Base-by-base conservation (phyloP, 2,113 vertebrate species). In the Lepidothrix coronata region DNA sequence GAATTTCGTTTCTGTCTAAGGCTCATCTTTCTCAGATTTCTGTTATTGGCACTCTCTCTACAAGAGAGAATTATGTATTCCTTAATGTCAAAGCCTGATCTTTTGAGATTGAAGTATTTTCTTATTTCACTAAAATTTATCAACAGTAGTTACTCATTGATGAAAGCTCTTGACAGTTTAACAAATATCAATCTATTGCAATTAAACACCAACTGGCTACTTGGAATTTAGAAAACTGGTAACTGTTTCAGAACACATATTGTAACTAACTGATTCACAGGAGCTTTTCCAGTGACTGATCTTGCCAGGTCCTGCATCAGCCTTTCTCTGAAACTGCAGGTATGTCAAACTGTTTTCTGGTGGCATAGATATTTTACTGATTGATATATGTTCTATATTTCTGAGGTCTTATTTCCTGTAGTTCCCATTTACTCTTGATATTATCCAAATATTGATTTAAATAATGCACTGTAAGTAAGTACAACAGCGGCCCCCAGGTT, bases 381-480 rank as follows among this genome's bases (percentile, higher is more conserved):
- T 55, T 33, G 6, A 61, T 66, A 24, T 30, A 66, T n/a, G 10
- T 65, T 86, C 46, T 86, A 31, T 59, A 67, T 0, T 1, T 23
- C 43, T 46, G 59, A 88, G 43, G 43, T 46, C 17, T 67, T 80
- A 21, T 59, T 95, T 88, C 43, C 28, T 1, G 0, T 57, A 62
- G 48, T 55, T 90, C 19, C 14, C 33, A 43, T 77, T 93, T 88
- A 83, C 6, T 59, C 46, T 71, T 83, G 8, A 28, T 74, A 71
- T 70, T 94, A 71, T 74, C 72, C 31, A 86, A 88, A 73, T 81
- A 90, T 74, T 86, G 90, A 93, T 81, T 90, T 86, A 70, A 90
- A 71, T 86, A 94, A 80, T 76, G 67, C 23, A n/a, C 14, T 51
- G 8, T 41, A 67, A n/a, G 44, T 55, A 89, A 92, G 75, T 48